phyloP scores from a whole-genome alignment of 2,888 invertebrate species.

The Chironomus riparius region DNA sequence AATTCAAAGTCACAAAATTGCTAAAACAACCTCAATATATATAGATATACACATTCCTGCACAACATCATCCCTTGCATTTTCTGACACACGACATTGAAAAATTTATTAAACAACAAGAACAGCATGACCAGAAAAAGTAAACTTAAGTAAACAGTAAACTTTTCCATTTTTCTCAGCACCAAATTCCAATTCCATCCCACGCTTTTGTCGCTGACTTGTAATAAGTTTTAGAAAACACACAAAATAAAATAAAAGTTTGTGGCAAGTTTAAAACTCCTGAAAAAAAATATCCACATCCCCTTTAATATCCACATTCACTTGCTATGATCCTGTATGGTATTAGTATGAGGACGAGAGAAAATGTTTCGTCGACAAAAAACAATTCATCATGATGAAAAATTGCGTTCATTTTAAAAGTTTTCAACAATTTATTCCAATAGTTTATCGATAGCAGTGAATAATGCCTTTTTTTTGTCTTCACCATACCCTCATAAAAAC shows the following conservation, averaged over 20 bases:
- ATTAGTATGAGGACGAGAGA: neutral
- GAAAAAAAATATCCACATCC: neutral
- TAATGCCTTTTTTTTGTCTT: neutral
- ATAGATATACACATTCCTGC: no score
- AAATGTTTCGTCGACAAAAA: conserved; percentile 1
- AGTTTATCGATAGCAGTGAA: conserved; percentile 16
- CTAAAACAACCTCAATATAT: no score
- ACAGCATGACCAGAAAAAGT: neutral
- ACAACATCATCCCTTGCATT: no score
- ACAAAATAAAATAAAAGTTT: neutral
- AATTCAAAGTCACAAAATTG: no score
- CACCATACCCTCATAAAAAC: no score
- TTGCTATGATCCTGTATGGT: neutral
- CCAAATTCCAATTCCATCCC: neutral
- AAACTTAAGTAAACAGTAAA: neutral
- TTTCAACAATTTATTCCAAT: conserved; percentile 21
- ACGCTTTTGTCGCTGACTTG: neutral
- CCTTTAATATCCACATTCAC: neutral
- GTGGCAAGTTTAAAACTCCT: neutral
- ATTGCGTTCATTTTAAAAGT: conserved; percentile 22
- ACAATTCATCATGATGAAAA: conserved; percentile 25
- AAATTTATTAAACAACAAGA: neutral
- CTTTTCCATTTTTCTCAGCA: neutral
- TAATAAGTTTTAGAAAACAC: neutral
- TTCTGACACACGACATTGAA: no score